Evolutionary conservation across 2,113 vertebrate genomes (phyloP), one percentile per base, ranked within the genome.

Genomic region (Taurulus bubalis): DNA sequence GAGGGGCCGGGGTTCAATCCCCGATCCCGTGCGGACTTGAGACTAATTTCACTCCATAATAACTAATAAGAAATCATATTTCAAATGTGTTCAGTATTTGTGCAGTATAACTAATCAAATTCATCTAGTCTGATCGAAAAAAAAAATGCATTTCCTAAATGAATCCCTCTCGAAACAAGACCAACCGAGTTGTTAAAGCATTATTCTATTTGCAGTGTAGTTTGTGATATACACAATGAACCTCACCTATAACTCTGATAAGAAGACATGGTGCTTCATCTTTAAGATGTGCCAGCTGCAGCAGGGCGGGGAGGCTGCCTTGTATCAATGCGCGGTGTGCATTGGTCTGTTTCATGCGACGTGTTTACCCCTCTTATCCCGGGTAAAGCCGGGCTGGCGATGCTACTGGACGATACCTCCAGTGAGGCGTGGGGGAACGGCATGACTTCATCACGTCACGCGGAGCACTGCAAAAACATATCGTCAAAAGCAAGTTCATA

Each of bases 391-490:
- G 77, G 66, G 36, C 82, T 55, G 83, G 24, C 51, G 66, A 88
- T 76, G 63, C 83, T 82, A 90, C 79, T 87, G 90, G 91, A 76
- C 84, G 82, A 82, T 56, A 75, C 64, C 51, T 84, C 74, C 66
- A 71, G 71, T 36, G 76, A 87, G 91, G 88, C 86, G 93, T 85
- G 84, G 74, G 47, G 26, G 59, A 64, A 58, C 49, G 55, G 64
- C 59, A 66, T 91, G 89, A 93, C 90, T 91, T 94, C 93, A 93
- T 93, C 90, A 87, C 83, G 88, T 86, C 84, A 79, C 78, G 78
- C 26, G 40, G 42, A 85, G 81, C 87, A 49, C 87, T 79, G 79
- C 20, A 80, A 89, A 85, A 83, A 86, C 15, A 42, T 15, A 36
- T n/a, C 53, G 0, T 32, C 42, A 22, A 65, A 78, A 72, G 49